Evolutionary conservation across 2,888 invertebrate species (phyloP), one percentile per base, ranked within the genome.

Genomic region (Cerastis rubricosa): DNA sequence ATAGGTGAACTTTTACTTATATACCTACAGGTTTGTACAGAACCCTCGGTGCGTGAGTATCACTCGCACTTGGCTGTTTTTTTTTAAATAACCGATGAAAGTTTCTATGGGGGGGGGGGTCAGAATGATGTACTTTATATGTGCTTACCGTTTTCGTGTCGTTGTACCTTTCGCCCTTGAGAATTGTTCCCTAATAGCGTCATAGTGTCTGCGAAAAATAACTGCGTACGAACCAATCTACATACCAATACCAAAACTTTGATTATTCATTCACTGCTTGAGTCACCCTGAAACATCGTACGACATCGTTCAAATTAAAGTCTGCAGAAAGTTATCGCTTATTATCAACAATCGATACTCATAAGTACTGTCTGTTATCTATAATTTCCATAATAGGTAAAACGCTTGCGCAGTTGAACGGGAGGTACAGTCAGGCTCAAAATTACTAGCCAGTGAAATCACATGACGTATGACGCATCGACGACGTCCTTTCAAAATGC

Each of bases 261-360:
- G n/a, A 54, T n/a, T 54, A 54, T n/a, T 54, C 54, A 54, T 54
- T 5, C n/a, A 12, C 6, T 54, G n/a, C 5, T 54, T 29, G 29
- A 17, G 59, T 59, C 57, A 25, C 29, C 25, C 29, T 17, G 12
- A 17, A 59, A 29, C 25, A 14, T 57, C 25, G 6, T 1, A 57
- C 22, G 12, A 35, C 35, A 35, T 35, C 35, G n/a, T n/a, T n/a
- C n/a, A n/a, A 12, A n/a, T n/a, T 57, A 25, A 14, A 25, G 57
- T 57, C 25, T 14, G 57, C 7, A 25, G 25, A 17, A 57, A 57
- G 25, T 59, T 59, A 17, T 59, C 29, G 1, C 29, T 12, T 77
- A 40, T 12, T 77, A 40, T 76, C 76, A 64, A 35, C 19, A 19
- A 54, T 73, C 35, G 64, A 45, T 65, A 65, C 3, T 17, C 19